Conservation (phyloP, 2,888 invertebrate species). For the Artemia sp. region DNA sequence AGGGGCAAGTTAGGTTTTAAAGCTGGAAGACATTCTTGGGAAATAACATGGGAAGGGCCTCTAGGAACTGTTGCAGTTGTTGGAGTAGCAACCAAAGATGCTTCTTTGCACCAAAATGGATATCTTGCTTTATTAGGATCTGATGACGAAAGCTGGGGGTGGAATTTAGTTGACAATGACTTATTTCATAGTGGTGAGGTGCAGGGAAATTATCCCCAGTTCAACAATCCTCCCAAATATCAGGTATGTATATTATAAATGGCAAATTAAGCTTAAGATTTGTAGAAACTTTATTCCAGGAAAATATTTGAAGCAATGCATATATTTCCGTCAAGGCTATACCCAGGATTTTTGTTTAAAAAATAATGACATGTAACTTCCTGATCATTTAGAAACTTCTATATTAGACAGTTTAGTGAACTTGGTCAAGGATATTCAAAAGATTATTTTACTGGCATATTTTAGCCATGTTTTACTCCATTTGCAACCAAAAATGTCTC, state of each 20-base stretch:
- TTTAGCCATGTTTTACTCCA: no score
- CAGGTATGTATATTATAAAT: slow-evolving; percentile 44
- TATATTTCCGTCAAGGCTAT: no score
- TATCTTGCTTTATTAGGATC: slow-evolving; percentile 87
- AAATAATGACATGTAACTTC: no score
- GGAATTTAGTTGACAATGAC: slow-evolving; percentile 97
- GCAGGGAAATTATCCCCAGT: slow-evolving; percentile 76
- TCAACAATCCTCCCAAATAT: slow-evolving; percentile 94
- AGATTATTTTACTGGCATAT: no score
- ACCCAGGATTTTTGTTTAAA: no score
- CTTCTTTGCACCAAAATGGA: slow-evolving; percentile 65
- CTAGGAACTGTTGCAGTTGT: slow-evolving; percentile 94
- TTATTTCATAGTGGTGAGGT: slow-evolving; percentile 88
- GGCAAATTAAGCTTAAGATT: no score
- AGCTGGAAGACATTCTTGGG: slow-evolving; percentile 82
- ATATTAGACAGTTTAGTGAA: no score
- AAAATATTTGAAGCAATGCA: no score
- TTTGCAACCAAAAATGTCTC: no score
- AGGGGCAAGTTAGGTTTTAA: slow-evolving; percentile 51
- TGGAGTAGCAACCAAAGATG: slow-evolving; percentile 84
- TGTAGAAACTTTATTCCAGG: no score
- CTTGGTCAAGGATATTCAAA: no score
- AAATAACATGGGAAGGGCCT: slow-evolving; percentile 96
- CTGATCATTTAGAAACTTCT: no score
- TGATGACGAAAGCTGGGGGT: slow-evolving; percentile 97